Percentiles rank a stretch among this genome's conserved stretches.
phyloP scores from a whole-genome alignment of 2,113 vertebrate species.

The Phylloscopus trochilus region DNA sequence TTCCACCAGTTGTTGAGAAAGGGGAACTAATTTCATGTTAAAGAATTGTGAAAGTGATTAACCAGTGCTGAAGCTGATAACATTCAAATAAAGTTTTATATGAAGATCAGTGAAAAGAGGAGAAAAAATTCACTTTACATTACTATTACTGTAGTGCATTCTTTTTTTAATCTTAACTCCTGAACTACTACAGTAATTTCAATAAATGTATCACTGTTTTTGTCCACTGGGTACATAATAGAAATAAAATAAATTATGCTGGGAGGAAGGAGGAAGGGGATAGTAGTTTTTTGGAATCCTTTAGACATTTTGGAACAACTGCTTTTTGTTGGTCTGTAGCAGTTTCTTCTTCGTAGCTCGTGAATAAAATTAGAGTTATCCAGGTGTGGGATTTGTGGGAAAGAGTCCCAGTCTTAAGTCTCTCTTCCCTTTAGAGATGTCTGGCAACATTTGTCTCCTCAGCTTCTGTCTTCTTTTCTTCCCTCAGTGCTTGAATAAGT shows the following conservation, averaged over 20 bases:
- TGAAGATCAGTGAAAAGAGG: slow-evolving; percentile 26
- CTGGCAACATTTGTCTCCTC: not conserved
- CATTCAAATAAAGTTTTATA: slow-evolving; percentile 55
- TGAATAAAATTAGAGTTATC: not conserved
- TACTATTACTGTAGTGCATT: not conserved
- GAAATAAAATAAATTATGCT: not conserved
- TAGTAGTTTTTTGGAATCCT: not conserved
- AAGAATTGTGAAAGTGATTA: slow-evolving; percentile 70
- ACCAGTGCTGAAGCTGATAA: slow-evolving; percentile 18
- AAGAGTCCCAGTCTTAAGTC: not conserved
- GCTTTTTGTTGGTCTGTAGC: not conserved
- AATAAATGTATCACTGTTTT: not conserved
- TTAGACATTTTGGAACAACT: not conserved
- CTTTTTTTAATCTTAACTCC: not conserved
- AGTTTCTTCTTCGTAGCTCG: not conserved
- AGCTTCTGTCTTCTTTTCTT: not conserved
- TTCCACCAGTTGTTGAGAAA: slow-evolving; percentile 43
- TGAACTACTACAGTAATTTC: not conserved
- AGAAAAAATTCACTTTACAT: slow-evolving; percentile 8
- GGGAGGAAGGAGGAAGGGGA: not conserved
- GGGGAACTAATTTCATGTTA: slow-evolving; percentile 48
- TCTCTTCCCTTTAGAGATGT: not conserved
- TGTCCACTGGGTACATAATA: not conserved
- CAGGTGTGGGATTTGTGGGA: not conserved
- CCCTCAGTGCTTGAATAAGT: not conserved